Evolutionary conservation across 2,888 invertebrate species (phyloP).

Genomic region (Tanypteryx hageni): DNA sequence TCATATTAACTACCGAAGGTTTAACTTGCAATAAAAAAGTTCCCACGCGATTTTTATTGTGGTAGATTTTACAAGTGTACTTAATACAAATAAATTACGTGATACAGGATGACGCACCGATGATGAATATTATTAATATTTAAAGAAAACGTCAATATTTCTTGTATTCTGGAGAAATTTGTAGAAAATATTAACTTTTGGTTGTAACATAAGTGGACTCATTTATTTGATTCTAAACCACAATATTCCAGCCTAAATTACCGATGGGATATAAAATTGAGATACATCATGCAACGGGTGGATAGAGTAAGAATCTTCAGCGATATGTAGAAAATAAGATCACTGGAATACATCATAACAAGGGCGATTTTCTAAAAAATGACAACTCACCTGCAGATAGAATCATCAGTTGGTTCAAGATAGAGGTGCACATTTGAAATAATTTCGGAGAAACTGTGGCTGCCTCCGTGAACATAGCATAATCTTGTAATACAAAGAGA

Average conservation of each 20-base stretch:
- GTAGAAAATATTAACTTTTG: too few species aligned
- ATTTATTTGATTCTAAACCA: background rate
- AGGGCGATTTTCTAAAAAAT: too few species aligned
- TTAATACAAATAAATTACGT: too few species aligned
- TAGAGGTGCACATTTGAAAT: background rate
- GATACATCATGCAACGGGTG: too few species aligned
- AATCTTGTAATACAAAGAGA: constrained; percentile 13
- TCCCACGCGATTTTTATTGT: too few species aligned
- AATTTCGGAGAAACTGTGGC: background rate
- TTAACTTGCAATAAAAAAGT: too few species aligned
- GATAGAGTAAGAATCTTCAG: background rate
- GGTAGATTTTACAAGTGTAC: too few species aligned
- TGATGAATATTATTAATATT: background rate
- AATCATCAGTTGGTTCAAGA: constrained; percentile 35
- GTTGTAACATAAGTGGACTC: background rate
- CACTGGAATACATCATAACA: background rate
- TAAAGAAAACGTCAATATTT: background rate
- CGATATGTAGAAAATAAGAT: background rate
- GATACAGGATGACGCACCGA: too few species aligned
- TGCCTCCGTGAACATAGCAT: background rate
- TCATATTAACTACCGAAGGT: too few species aligned
- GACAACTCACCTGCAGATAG: constrained; percentile 5
- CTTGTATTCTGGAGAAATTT: background rate
- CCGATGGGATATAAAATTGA: too few species aligned
- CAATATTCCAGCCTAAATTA: too few species aligned